Percentiles rank a stretch among this genome's conserved stretches.
Conservation (phyloP, 2,888 invertebrate species). For the Pyrochroa serraticornis region DNA sequence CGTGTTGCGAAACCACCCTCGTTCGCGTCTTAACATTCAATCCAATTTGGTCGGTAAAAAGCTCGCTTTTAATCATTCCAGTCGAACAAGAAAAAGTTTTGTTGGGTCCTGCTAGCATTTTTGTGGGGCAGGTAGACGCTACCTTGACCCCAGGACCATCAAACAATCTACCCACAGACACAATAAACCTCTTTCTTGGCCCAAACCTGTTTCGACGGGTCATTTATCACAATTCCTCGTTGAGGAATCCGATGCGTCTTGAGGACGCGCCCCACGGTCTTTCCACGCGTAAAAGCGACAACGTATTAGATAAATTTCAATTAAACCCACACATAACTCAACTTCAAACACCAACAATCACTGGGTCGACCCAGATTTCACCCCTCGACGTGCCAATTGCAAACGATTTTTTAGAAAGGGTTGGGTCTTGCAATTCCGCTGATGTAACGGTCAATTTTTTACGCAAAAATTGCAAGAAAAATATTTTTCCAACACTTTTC, state of each 20-base stretch:
- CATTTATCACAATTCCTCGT: constrained; percentile 27
- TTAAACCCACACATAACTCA: too few relatives aligned
- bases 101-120: constrained; percentile 5
- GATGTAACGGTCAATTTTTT: too few relatives aligned
- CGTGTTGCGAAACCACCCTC: constrained; percentile 20
- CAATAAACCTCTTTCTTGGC: constrained; percentile 31
- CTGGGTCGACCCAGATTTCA: too few relatives aligned
- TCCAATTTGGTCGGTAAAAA: constrained; percentile 20
- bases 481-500: too few relatives aligned
- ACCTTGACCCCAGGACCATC: constrained; percentile 31
- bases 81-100: constrained; percentile 14
- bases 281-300: too few relatives aligned
- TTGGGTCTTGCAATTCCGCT: too few relatives aligned
- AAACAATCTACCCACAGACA: constrained; percentile 33
- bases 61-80: constrained; percentile 17
- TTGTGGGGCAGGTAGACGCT: constrained; percentile 25
- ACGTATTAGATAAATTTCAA: too few relatives aligned
- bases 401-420: too few relatives aligned
- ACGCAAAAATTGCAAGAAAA: too few relatives aligned
- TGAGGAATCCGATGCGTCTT: constrained; percentile 10
- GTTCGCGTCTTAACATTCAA: constrained; percentile 16
- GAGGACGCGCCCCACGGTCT: too few relatives aligned
- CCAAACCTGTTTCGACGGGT: constrained; percentile 28
- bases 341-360: too few relatives aligned
- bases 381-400: too few relatives aligned